phyloP scores from a whole-genome alignment of 2,797 vertebrate species.

The Onychomys arenicola region DNA sequence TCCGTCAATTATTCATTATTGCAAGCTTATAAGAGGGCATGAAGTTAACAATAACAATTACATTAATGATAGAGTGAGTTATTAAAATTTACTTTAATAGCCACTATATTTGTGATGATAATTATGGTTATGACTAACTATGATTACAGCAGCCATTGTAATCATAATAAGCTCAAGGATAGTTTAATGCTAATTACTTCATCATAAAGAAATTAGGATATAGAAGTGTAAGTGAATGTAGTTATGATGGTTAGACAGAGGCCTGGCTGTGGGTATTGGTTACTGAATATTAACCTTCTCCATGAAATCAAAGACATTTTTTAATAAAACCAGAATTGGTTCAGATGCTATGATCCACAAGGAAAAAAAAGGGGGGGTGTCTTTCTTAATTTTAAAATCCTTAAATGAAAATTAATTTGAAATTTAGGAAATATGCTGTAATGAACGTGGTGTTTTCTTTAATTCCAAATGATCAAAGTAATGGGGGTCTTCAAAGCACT shows the following conservation, averaged over 20 bases:
- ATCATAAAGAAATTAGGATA: slow-evolving; percentile 79
- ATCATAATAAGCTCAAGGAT: slow-evolving; percentile 74
- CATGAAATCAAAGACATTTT: slow-evolving; percentile 56
- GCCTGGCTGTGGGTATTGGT: slow-evolving; percentile 41
- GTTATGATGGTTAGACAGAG: slow-evolving; percentile 30
- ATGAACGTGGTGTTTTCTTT: neutral
- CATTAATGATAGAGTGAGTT: slow-evolving; percentile 77
- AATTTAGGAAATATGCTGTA: slow-evolving; percentile 9
- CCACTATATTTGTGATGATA: slow-evolving; percentile 75
- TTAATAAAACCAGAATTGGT: slow-evolving; percentile 38
- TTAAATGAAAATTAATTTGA: slow-evolving; percentile 39
- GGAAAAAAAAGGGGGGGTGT: neutral
- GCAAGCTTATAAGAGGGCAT: slow-evolving; percentile 67
- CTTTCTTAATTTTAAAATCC: slow-evolving; percentile 44
- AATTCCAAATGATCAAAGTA: neutral
- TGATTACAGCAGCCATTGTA: slow-evolving; percentile 74
- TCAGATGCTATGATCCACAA: neutral
- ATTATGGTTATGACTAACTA: slow-evolving; percentile 76
- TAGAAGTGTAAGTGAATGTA: slow-evolving; percentile 57
- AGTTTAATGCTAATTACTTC: slow-evolving; percentile 74
- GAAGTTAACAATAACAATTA: slow-evolving; percentile 77
- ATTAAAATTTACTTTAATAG: slow-evolving; percentile 79
- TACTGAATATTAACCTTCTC: slow-evolving; percentile 48
- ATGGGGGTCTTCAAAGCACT: neutral
- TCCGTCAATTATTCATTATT: slow-evolving; percentile 72